Evolutionary conservation across 2,797 vertebrate genomes (phyloP).

Genomic region (Potorous gilbertii): DNA sequence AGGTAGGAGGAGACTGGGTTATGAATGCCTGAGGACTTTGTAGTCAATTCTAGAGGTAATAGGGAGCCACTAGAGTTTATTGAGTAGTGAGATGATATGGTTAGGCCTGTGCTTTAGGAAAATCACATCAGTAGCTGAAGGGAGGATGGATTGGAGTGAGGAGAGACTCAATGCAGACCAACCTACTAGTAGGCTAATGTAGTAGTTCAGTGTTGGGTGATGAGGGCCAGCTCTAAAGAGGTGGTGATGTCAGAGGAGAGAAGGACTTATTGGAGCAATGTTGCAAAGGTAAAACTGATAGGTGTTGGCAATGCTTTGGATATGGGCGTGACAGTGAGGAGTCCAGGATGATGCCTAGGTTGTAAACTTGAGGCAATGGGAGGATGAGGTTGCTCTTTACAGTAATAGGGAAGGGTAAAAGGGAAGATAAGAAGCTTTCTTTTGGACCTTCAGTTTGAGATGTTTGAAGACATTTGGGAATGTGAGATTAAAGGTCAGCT

Average conservation of each 20-base stretch:
- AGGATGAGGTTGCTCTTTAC: neutral
- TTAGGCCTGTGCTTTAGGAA: neutral
- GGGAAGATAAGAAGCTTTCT: neutral
- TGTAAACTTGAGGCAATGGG: neutral
- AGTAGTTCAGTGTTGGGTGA: neutral
- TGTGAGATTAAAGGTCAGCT: neutral
- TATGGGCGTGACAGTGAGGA: too few species aligned
- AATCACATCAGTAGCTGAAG: neutral
- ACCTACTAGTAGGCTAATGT: neutral
- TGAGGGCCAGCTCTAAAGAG: neutral
- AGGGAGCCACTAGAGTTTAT: neutral
- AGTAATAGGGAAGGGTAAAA: neutral
- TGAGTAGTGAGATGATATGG: neutral
- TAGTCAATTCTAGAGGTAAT: neutral
- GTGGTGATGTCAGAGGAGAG: neutral
- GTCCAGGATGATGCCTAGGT: neutral
- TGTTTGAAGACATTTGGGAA: neutral
- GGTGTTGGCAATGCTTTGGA: neutral
- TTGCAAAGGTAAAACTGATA: neutral
- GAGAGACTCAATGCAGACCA: neutral
- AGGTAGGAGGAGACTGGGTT: neutral
- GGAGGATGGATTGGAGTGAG: neutral
- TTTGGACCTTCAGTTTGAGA: neutral
- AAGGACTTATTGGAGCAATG: neutral
- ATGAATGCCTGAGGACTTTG: neutral